phyloP scores from a whole-genome alignment of 2,113 vertebrate genomes.

The Pelecanoides urinatrix region DNA sequence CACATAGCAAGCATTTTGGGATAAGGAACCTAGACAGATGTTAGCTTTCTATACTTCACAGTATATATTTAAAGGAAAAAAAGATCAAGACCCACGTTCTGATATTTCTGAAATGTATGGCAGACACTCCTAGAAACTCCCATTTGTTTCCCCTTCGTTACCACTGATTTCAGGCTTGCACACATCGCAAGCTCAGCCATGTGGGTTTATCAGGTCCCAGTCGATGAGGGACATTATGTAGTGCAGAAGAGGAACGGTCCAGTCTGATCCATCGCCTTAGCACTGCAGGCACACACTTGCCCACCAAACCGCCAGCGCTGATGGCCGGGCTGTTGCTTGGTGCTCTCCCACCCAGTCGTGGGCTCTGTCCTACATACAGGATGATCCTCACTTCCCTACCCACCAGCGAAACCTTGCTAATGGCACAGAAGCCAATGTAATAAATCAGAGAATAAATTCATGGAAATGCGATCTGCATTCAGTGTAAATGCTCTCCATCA shows the following conservation, averaged over 20 bases:
- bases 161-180: background rate
- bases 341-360: background rate
- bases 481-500: constrained; percentile 1
- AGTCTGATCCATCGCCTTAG: background rate
- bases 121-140: background rate
- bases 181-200: rapidly evolving
- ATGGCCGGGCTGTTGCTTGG: background rate
- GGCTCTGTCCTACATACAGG: rapidly evolving
- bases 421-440: background rate
- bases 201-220: background rate
- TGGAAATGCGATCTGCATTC: background rate
- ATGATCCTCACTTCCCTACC: background rate
- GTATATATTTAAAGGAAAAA: background rate
- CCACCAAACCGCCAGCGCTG: background rate
- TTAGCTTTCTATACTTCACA: background rate
- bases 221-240: rapidly evolving
- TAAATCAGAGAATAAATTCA: background rate
- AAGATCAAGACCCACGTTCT: background rate
- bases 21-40: background rate
- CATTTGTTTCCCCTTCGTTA: background rate
- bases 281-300: rapidly evolving
- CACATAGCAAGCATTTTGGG: background rate
- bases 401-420: rapidly evolving
- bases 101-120: background rate
- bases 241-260: background rate